A percentile compares a stretch with the other conserved stretches of the same genome.
Conservation (phyloP, 92 coral and sea anemone species). For the Phenganax subtilis region DNA sequence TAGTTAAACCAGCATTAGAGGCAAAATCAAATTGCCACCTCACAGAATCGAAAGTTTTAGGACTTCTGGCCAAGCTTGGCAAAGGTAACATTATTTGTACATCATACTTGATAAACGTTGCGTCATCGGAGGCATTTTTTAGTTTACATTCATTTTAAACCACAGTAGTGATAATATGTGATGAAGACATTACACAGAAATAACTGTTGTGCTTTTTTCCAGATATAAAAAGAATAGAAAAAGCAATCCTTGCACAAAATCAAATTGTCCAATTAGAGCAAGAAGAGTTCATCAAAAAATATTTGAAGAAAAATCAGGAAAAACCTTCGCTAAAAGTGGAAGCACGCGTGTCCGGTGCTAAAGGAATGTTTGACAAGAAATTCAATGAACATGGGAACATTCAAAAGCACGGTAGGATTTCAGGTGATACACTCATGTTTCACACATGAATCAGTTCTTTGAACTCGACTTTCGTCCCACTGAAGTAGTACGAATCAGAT, state of each 20-base stretch:
- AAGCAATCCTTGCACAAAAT: background rate
- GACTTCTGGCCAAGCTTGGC: constrained; percentile 16
- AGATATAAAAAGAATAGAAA: constrained; percentile 16
- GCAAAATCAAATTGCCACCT: constrained; percentile 17
- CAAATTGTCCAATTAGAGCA: background rate
- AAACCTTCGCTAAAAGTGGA: background rate
- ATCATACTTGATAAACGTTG: background rate
- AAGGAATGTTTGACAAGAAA: constrained; percentile 7
- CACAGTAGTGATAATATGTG: background rate
- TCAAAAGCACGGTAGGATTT: background rate
- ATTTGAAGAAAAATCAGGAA: background rate
- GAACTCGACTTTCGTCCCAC: too few species aligned
- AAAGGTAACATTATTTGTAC: background rate
- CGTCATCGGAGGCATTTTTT: too few species aligned
- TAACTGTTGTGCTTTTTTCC: background rate
- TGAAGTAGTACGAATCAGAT: too few species aligned
- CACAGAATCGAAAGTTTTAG: constrained; percentile 20
- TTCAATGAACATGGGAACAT: background rate
- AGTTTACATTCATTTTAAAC: background rate
- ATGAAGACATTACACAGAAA: background rate
- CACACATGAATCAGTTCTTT: too few species aligned
- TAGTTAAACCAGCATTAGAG: background rate
- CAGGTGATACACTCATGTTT: background rate
- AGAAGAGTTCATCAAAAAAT: background rate
- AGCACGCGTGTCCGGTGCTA: constrained; percentile 10